Evolutionary conservation across 2,797 vertebrate genomes (phyloP).

Genomic region (Lophotriccus pileatus): DNA sequence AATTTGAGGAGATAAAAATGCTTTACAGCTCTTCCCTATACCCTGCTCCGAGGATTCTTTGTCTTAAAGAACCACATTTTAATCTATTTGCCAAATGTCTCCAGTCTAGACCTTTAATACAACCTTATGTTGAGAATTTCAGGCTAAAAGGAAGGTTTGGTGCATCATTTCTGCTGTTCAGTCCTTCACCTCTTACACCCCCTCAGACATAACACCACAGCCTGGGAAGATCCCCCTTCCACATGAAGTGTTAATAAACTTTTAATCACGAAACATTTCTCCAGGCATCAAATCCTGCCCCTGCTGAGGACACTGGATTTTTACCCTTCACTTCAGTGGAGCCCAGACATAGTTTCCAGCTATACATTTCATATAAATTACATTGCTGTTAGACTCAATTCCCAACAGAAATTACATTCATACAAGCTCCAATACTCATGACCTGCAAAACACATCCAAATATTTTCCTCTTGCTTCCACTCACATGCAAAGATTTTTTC

Average conservation of each 20-base stretch:
- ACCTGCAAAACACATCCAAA: not conserved
- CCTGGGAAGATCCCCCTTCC: not conserved
- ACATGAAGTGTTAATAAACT: slow-evolving; percentile 14
- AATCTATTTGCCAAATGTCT: slow-evolving; percentile 61
- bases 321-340: not conserved
- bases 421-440: not conserved
- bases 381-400: slow-evolving; percentile 12
- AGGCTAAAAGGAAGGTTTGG: not conserved
- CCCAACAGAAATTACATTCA: not conserved
- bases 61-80: slow-evolving; percentile 44
- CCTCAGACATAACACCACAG: not conserved
- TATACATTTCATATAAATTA: not conserved
- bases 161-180: not conserved
- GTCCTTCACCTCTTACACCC: not conserved
- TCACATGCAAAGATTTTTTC: accelerated
- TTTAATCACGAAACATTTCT: not conserved
- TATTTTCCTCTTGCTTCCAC: not conserved
- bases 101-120: slow-evolving; percentile 41
- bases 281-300: not conserved
- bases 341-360: not conserved
- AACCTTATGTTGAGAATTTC: not conserved
- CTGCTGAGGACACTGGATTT: not conserved
- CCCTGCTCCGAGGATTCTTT: slow-evolving; percentile 4
- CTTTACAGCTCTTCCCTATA: not conserved
- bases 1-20: slow-evolving; percentile 23